Base-by-base conservation (phyloP, 2,888 invertebrate species). In the Synergus itoensis region DNA sequence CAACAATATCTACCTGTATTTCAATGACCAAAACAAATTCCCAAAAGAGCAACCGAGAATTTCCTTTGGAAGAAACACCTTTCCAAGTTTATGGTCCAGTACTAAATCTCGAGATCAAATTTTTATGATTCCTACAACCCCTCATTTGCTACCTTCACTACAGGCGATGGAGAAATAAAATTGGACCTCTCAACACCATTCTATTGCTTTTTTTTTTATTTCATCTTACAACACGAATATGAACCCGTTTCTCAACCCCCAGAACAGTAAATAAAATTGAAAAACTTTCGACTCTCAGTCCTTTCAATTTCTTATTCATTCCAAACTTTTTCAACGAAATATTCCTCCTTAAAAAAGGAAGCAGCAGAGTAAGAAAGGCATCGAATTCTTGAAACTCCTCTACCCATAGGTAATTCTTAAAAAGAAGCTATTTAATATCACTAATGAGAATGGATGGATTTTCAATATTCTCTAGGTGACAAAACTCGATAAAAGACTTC, bases 301-400 rank as follows among this genome's bases (percentile, higher is more conserved):
- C 69, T 48, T 69, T 48, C 69, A 48, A 69, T 28, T 36, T 28
- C 69, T 69, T 69, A 69, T 69, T 69, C 48, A 69, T 69, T 69
- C 28, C 48, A 69, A 69, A 69, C 45, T 69, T 48, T 69, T 16
- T 16, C 69, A 69, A 69, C 48, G 36, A 43, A 69, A 69, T 48
- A 69, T 48, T 69, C 69, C 41, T 16, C 28, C 28, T 9, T 45
- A 48, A 43, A 69, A 69, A 21, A 69, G 67, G 28, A 69, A 69
- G 28, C 36, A 48, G 48, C 14, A 16, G 12, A 21, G 28, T 16
- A 45, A 18, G 45, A 69, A 45, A 45, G 16, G 16, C 11, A 21
- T 69, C 48, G 45, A 16, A 69, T 69, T 12, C 28, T 36, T 7
- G 36, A 5, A 36, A 5, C 57, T n/a, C 1, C 57, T 18, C 11